A percentile compares a stretch with the other conserved stretches of the same genome.
Conservation (phyloP, 2,888 invertebrate species). For the Drosophila planitibia region DNA sequence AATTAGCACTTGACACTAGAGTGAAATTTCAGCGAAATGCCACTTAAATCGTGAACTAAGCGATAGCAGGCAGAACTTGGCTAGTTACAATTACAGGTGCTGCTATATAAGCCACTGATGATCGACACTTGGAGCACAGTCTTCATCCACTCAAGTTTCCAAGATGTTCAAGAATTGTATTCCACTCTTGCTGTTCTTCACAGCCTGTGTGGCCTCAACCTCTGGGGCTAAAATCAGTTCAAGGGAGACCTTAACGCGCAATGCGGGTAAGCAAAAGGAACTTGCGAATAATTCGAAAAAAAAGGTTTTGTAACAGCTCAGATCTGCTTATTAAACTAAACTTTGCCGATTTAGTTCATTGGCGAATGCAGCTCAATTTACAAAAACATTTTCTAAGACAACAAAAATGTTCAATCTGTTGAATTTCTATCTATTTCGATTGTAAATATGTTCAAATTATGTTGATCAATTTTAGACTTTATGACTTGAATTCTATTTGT, state of each 20-base stretch:
- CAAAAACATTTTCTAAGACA: background rate
- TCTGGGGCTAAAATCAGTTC: conserved; percentile 3
- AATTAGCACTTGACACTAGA: conserved; percentile 31
- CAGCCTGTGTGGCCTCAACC: conserved; percentile 16
- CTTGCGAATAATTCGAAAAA: background rate
- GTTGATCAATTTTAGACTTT: background rate
- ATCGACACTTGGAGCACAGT: conserved; percentile 46
- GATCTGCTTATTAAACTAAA: background rate
- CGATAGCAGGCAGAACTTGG: conserved; percentile 6
- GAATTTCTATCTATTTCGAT: background rate
- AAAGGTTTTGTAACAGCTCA: background rate
- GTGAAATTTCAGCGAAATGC: conserved; percentile 43
- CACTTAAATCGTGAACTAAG: conserved; percentile 4
- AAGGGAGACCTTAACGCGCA: background rate
- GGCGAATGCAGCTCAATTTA: background rate
- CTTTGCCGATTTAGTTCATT: background rate
- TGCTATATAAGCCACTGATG: conserved; percentile 49
- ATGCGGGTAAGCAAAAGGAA: conserved; percentile 16
- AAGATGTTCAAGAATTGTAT: conserved; percentile 42
- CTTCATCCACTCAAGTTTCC: conserved; percentile 29
- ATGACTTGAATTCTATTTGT: background rate
- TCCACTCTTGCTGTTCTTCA: conserved; percentile 25
- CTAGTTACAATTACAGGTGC: background rate
- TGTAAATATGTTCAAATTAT: background rate
- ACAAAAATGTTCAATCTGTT: background rate